Evolutionary conservation across 1,140 invertebrate genomes (phyloP), one percentile per base, ranked within the genome.

Genomic region (Lordiphosa collinella): DNA sequence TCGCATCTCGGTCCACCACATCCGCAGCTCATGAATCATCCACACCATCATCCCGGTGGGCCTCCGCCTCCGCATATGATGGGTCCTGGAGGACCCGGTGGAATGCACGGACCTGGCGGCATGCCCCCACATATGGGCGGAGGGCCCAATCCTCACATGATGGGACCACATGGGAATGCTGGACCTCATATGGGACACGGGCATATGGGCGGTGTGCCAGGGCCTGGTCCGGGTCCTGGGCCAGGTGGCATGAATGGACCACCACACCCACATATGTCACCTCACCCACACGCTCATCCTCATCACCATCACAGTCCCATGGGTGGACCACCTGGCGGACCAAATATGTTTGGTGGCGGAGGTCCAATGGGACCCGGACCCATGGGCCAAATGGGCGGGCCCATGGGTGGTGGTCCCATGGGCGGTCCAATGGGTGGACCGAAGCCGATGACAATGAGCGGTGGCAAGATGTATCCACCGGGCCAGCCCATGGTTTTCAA

Each of bases 401-500:
- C 51, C n/a, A 57, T 63, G 29, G 69, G 63, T 2, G 55, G 72
- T n/a, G 70, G 69, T 13, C 73, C 70, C 10, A 76, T 71, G 66
- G 66, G 67, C 12, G 82, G 78, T 1, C 86, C 86, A 3, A 75
- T 79, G 89, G 90, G 91, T 12, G 90, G 82, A 1, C 82, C 74
- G 25, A 87, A 86, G 31, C 86, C 88, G 14, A 96, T 97, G 95
- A 94, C 95, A 72, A 95, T 97, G 43, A 95, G 94, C 89, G 94
- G 95, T 36, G 95, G 95, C 32, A 97, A 96, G 92, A 94, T 97
- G 37, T 99, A 99, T 91, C 97, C 97, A 43, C 94, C 95, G 3
- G 96, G 98, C 90, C 96, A 98, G 89, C 95, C 97, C 4, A 98
- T 98, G 96, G 96, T 99, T 31, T 98, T 98, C 87, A 99, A 99